Conservation (phyloP, 2,888 invertebrate genomes). For the Netelia virgata region DNA sequence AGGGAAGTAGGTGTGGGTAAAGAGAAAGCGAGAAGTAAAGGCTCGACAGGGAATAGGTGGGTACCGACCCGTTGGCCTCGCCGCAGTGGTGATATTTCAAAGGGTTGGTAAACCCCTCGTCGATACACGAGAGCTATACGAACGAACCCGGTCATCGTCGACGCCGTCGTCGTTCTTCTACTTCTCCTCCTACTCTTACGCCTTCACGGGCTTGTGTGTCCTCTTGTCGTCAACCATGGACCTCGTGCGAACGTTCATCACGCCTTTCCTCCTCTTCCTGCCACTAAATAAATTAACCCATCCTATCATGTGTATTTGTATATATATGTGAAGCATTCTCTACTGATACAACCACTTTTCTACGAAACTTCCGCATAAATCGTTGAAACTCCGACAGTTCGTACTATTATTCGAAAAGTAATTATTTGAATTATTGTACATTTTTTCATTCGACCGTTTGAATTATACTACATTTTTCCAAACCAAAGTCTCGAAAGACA, state of each 20-base stretch:
- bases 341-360: too few relatives aligned
- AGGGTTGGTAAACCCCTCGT: slow-evolving; percentile 77
- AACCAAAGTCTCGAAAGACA: too few relatives aligned
- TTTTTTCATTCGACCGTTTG: too few relatives aligned
- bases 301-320: slow-evolving; percentile 61
- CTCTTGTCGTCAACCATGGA: slow-evolving; percentile 39
- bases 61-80: slow-evolving; percentile 42
- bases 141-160: slow-evolving; percentile 50
- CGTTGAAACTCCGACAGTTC: too few relatives aligned
- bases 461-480: too few relatives aligned
- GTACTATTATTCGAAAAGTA: too few relatives aligned
- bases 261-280: slow-evolving; percentile 66
- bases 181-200: background rate
- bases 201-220: slow-evolving; percentile 4
- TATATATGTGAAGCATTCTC: background rate
- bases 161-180: slow-evolving; percentile 13
- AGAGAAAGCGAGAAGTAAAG: slow-evolving; percentile 44
- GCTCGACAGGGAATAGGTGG: slow-evolving; percentile 63
- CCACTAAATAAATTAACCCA: slow-evolving; percentile 78
- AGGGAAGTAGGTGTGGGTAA: slow-evolving; percentile 21
- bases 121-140: slow-evolving; percentile 76
- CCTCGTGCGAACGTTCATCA: slow-evolving; percentile 28
- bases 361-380: too few relatives aligned
- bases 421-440: too few relatives aligned
- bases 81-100: slow-evolving; percentile 76